Percentiles rank a stretch among this genome's conserved stretches.
These are phyloP conservation scores for Melanotaenia parkinsoni DNA, from an alignment of 2,797 vertebrate genomes.

Conservation along the genomic window DNA sequence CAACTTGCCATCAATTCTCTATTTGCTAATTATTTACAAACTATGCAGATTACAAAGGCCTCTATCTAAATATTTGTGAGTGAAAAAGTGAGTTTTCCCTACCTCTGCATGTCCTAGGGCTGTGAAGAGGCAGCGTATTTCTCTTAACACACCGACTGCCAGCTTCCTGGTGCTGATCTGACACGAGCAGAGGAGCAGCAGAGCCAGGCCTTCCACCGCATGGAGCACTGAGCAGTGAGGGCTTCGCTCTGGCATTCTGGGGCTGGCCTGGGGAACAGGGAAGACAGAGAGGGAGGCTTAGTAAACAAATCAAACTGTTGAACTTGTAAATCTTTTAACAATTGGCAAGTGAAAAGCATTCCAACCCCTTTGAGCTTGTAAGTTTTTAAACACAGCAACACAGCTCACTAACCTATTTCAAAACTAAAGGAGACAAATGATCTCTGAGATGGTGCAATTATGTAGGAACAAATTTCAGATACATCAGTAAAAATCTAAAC, in stretches of 20 bases:
- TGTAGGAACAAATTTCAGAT: background rate
- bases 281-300: slow-evolving; percentile 1
- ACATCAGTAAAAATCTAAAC: background rate
- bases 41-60: background rate
- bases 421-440: background rate
- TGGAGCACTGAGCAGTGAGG: slow-evolving; percentile 95
- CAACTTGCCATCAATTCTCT: slow-evolving; percentile 3
- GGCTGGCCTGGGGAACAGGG: slow-evolving; percentile 81
- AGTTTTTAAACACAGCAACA: background rate
- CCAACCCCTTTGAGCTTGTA: background rate
- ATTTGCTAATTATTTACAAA: background rate
- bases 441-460: background rate
- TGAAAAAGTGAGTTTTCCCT: slow-evolving; percentile 36
- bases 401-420: background rate
- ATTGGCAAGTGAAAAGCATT: background rate
- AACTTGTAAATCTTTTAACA: background rate
- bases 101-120: slow-evolving; percentile 96
- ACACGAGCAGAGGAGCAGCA: slow-evolving; percentile 96
- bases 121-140: slow-evolving; percentile 93
- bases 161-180: slow-evolving; percentile 95
- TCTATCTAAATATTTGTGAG: background rate
- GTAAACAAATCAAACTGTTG: background rate
- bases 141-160: slow-evolving; percentile 93
- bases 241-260: slow-evolving; percentile 89
- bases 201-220: slow-evolving; percentile 93